These are phyloP conservation scores for Panthera uncia DNA, from an alignment of 2,113 vertebrate species.

Conservation along the genomic window DNA sequence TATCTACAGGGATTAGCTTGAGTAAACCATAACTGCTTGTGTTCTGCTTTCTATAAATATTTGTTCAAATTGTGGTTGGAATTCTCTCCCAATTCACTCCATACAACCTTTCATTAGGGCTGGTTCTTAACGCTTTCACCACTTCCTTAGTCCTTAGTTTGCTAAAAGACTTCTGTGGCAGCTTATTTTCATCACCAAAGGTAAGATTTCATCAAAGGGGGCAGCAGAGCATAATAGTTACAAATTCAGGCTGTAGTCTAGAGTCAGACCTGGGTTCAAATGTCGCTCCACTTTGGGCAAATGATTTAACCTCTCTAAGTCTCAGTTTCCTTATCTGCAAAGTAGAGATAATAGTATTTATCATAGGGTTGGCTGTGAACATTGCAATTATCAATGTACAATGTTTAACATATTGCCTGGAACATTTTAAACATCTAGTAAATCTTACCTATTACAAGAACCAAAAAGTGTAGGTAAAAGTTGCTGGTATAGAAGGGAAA, in stretches of 20 bases:
- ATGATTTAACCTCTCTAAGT: conserved; percentile 39
- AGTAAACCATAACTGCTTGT: conserved; percentile 30
- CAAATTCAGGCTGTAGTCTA: conserved; percentile 23
- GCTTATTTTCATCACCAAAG: conserved; percentile 20
- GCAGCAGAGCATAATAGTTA: neutral
- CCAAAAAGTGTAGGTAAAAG: conserved; percentile 41
- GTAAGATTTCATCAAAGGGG: neutral
- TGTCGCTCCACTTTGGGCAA: neutral
- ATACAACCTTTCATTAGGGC: neutral
- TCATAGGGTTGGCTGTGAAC: neutral
- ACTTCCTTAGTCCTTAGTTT: neutral
- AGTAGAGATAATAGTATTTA: conserved; percentile 25
- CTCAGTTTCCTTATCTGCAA: conserved; percentile 38
- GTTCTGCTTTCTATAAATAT: conserved; percentile 32
- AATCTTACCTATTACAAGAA: conserved; percentile 18
- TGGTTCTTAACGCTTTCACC: neutral
- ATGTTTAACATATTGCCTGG: neutral
- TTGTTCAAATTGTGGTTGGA: conserved; percentile 6
- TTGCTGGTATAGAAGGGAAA: neutral
- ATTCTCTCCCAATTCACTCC: conserved; percentile 18
- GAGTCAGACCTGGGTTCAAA: conserved; percentile 17
- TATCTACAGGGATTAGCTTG: neutral
- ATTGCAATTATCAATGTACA: conserved; percentile 29
- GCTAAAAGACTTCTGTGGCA: neutral
- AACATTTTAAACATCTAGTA: conserved; percentile 43